Conservation (phyloP, 2,113 vertebrate genomes). For the Zapornia atra region DNA sequence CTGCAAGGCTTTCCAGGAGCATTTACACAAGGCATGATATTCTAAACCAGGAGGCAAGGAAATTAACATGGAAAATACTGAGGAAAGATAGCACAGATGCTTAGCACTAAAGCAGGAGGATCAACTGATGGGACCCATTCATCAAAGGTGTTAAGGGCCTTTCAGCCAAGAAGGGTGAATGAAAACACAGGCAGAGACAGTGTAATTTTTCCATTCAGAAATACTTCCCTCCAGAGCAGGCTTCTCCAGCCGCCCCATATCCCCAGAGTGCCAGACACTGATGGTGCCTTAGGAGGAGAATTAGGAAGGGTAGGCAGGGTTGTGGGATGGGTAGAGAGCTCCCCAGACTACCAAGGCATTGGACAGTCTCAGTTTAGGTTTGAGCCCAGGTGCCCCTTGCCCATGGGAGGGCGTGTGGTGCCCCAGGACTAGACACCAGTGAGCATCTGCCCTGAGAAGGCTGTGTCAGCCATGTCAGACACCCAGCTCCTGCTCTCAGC, state of each 20-base stretch:
- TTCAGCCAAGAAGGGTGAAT: background rate
- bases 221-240: background rate
- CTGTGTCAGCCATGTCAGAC: background rate
- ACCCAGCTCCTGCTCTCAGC: background rate
- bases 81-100: background rate
- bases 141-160: background rate
- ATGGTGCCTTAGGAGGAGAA: background rate
- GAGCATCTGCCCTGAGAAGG: background rate
- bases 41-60: background rate
- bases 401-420: background rate
- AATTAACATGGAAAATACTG: background rate
- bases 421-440: background rate
- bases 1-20: background rate
- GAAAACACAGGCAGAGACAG: background rate
- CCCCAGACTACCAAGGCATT: background rate
- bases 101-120: background rate
- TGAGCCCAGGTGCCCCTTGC: background rate
- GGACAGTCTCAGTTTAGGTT: background rate
- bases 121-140: background rate
- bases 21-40: background rate
- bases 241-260: background rate
- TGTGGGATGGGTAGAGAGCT: background rate
- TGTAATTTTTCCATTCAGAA: background rate
- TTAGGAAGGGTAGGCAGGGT: background rate
- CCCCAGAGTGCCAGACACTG: rapidly evolving